phyloP scores from a whole-genome alignment of 1,140 invertebrate genomes.

The Heliconius hermathena region DNA sequence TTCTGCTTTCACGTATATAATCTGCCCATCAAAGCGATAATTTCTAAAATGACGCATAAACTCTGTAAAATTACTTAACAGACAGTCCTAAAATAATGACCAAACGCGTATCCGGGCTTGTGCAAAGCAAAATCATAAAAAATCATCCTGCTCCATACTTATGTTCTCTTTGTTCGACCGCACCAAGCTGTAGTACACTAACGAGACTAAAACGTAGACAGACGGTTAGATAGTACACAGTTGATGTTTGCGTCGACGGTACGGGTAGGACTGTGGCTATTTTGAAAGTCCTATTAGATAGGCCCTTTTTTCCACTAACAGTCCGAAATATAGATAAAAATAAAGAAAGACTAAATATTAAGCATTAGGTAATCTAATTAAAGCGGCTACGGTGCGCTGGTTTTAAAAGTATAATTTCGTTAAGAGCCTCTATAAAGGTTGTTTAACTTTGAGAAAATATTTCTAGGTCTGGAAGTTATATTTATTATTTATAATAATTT shows the following conservation, averaged over 20 bases:
- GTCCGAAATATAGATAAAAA: neutral
- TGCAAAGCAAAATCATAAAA: neutral
- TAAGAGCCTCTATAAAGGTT: slow-evolving; percentile 24
- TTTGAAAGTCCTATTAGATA: neutral
- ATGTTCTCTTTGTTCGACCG: neutral
- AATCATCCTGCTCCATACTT: neutral
- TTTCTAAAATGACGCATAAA: too few relatives aligned
- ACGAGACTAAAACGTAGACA: neutral
- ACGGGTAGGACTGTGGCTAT: neutral
- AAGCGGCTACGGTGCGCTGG: slow-evolving; percentile 34
- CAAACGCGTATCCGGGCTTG: too few relatives aligned
- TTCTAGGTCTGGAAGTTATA: neutral
- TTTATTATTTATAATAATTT: neutral
- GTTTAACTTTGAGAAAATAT: slow-evolving; percentile 29
- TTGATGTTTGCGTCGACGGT: neutral
- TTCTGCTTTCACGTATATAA: too few relatives aligned
- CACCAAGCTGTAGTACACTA: neutral
- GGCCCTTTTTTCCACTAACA: neutral
- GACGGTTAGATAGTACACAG: neutral
- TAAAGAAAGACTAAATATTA: slow-evolving; percentile 22
- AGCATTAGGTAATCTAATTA: slow-evolving; percentile 32
- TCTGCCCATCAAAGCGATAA: too few relatives aligned
- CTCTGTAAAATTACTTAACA: too few relatives aligned
- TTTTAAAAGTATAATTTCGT: slow-evolving; percentile 33
- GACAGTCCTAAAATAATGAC: too few relatives aligned